phyloP scores from a whole-genome alignment of 2,113 vertebrate species.

The Ondatra zibethicus region DNA sequence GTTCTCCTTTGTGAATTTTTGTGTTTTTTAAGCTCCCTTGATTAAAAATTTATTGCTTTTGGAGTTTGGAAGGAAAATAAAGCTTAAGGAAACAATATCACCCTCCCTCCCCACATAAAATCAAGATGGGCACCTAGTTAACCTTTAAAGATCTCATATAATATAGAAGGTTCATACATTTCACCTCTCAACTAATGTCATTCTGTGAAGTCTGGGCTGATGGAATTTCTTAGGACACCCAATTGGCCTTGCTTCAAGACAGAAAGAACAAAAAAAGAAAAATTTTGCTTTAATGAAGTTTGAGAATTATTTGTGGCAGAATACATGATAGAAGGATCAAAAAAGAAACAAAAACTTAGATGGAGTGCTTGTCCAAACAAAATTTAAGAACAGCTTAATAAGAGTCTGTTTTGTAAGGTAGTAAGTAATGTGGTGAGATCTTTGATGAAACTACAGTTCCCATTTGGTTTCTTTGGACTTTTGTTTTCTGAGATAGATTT shows the following conservation, averaged over 20 bases:
- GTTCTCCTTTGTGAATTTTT: constrained; percentile 15
- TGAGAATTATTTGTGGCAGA: constrained; percentile 18
- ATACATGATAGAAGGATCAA: not conserved
- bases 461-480: constrained; percentile 50
- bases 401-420: not conserved
- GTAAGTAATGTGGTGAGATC: not conserved
- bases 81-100: not conserved
- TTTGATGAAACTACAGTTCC: not conserved
- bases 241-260: not conserved
- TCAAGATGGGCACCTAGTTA: not conserved
- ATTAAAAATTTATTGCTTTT: constrained; percentile 18
- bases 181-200: constrained; percentile 26
- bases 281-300: constrained; percentile 41
- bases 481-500: constrained; percentile 33
- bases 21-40: constrained; percentile 45
- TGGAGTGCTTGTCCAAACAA: not conserved
- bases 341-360: not conserved
- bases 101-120: not conserved
- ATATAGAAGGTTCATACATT: not conserved
- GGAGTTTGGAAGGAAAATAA: constrained; percentile 44
- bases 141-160: not conserved
- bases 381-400: not conserved
- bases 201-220: constrained; percentile 10
- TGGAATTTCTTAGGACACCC: not conserved
- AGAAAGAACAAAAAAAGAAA: not conserved